Evolutionary conservation across 2,113 vertebrate genomes (phyloP), one percentile per base, ranked within the genome.

Genomic region (Tamias sibiricus): DNA sequence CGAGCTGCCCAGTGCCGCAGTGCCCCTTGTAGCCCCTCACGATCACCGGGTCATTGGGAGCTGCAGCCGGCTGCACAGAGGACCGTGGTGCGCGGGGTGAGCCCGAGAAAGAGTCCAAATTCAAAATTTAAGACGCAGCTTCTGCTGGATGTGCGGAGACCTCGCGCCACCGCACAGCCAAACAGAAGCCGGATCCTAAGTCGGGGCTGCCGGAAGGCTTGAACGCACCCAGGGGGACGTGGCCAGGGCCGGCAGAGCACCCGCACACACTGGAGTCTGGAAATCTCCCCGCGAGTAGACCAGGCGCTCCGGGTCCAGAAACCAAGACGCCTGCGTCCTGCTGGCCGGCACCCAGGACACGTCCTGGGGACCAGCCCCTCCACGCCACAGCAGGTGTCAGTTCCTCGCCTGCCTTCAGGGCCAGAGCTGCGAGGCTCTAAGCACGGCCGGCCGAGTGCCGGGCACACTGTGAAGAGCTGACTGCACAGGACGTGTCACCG

Each of bases 281-380:
- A n/a, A 10, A 30, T 1, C 2, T 4, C 11, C 24, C 13, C 28
- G 16, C 4, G 16, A 8, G 59, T 17, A 49, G 32, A 47, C 6
- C 30, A 10, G 76, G 77, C 40, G 19, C 11, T 49, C 35, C 1
- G 52, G 49, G 52, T 10, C 72, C 4, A 2, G 84, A 59, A 85
- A 71, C 0, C 0, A 4, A 12, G 35, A 52, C 4, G 1, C 32
- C 13, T n/a, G 26, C 0, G 2, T 40, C 52, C 0, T 0, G 32
- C 7, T 28, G 64, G 75, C 75, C 24, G 14, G 20, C 3, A 35
- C 16, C 13, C 16, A 0, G 0, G 10, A 11, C 47, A 4, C 14
- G 10, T 13, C 35, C 35, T 22, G 1, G 6, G 47, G 26, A n/a
- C n/a, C 68, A 28, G 4, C 1, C 37, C 44, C 8, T 59, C 44